phyloP scores from a whole-genome alignment of 2,888 invertebrate genomes.

The Morpho deidamia region DNA sequence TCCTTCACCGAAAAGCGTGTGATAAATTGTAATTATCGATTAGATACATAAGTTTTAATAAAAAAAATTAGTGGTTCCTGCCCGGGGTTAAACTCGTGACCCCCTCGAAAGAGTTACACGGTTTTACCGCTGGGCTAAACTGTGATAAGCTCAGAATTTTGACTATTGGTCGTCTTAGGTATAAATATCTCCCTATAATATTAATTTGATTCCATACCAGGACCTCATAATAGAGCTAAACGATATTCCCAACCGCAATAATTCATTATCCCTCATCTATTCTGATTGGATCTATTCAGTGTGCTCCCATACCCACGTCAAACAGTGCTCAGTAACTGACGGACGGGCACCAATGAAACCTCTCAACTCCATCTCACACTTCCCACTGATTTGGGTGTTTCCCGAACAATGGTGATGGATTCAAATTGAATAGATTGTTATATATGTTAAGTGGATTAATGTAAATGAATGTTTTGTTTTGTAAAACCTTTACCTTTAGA shows the following conservation, averaged over 20 bases:
- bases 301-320: conserved; percentile 19
- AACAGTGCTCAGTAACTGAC: conserved; percentile 18
- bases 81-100: too few relatives aligned
- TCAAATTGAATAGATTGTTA: conserved; percentile 1
- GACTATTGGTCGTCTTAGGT: too few relatives aligned
- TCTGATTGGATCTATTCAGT: conserved; percentile 14
- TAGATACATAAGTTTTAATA: too few relatives aligned
- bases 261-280: conserved; percentile 4
- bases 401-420: background rate
- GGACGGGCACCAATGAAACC: conserved; percentile 2
- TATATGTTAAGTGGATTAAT: background rate
- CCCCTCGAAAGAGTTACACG: too few relatives aligned
- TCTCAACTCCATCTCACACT: background rate
- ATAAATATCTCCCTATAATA: too few relatives aligned
- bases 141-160: too few relatives aligned
- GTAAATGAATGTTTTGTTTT: too few relatives aligned
- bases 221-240: conserved; percentile 1
- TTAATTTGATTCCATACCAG: background rate
- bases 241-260: conserved; percentile 1
- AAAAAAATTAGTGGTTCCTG: too few relatives aligned
- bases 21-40: too few relatives aligned
- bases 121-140: too few relatives aligned
- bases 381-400: conserved; percentile 7
- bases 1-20: too few relatives aligned
- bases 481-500: too few relatives aligned